phyloP scores from a whole-genome alignment of 2,888 invertebrate species.

The Stenodema calcarata region DNA sequence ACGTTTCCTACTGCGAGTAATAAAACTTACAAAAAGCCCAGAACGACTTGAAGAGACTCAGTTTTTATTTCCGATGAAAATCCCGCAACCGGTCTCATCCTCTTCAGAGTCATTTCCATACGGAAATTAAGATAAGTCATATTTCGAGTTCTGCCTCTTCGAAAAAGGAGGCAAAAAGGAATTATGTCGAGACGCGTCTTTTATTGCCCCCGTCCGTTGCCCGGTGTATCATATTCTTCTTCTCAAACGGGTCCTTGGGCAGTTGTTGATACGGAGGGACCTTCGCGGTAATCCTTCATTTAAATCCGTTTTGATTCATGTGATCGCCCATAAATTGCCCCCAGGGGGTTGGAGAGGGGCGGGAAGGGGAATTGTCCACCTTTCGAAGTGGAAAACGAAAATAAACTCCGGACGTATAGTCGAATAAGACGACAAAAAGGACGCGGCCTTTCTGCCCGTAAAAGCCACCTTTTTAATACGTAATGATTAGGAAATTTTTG shows the following conservation, averaged over 20 bases:
- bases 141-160: slow-evolving; percentile 21
- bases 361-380: too few species aligned
- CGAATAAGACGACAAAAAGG: slow-evolving; percentile 8
- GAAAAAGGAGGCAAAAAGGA: neutral
- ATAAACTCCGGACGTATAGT: neutral
- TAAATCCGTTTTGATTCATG: slow-evolving; percentile 48
- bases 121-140: slow-evolving; percentile 45
- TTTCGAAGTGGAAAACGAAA: neutral
- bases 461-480: slow-evolving; percentile 50
- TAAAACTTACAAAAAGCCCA: too few species aligned
- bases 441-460: slow-evolving; percentile 19
- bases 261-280: neutral
- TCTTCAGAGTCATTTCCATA: slow-evolving; percentile 35
- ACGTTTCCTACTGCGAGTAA: too few species aligned
- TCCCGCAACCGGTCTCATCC: neutral
- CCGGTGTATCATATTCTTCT: slow-evolving; percentile 12
- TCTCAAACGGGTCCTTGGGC: neutral
- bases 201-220: slow-evolving; percentile 29
- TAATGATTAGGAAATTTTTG: slow-evolving; percentile 50
- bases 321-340: slow-evolving; percentile 37
- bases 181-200: slow-evolving; percentile 22
- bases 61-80: neutral
- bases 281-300: slow-evolving; percentile 41
- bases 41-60: too few species aligned
- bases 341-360: neutral